phyloP scores from a whole-genome alignment of 2,113 vertebrate species.

The Nyctibius bracteatus region DNA sequence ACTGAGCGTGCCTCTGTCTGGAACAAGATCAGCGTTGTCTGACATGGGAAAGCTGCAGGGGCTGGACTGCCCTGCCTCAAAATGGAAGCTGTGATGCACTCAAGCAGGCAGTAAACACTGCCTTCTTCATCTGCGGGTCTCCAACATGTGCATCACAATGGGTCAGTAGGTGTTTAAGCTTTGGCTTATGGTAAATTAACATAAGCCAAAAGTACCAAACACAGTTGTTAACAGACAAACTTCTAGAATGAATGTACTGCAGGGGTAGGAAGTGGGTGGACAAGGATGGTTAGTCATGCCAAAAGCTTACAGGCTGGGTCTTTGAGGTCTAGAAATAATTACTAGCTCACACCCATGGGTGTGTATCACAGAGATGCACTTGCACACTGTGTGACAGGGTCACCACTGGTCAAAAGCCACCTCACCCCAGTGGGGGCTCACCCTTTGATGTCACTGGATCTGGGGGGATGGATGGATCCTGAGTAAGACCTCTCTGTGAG shows the following conservation, averaged over 20 bases:
- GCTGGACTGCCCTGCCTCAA: neutral
- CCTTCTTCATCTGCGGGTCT: neutral
- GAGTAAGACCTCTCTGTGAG: neutral
- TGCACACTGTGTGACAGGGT: neutral
- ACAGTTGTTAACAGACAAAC: neutral
- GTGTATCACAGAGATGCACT: neutral
- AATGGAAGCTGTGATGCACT: neutral
- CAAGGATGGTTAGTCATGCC: slow-evolving; percentile 3
- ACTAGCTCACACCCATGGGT: neutral
- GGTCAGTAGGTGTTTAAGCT: neutral
- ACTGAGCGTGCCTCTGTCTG: neutral
- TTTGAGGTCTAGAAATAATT: slow-evolving; percentile 12
- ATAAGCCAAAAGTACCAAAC: neutral
- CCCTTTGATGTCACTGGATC: neutral
- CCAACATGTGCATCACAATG: rapidly evolving
- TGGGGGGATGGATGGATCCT: neutral
- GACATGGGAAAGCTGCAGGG: neutral
- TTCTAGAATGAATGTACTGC: neutral
- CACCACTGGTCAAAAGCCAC: neutral
- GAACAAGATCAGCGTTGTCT: neutral
- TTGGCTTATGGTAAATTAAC: neutral
- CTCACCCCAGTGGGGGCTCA: neutral
- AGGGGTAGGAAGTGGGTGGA: neutral
- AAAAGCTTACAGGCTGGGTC: neutral
- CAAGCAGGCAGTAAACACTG: neutral